Conservation (phyloP, 2,113 vertebrate genomes). For the Atractosteus spatula region DNA sequence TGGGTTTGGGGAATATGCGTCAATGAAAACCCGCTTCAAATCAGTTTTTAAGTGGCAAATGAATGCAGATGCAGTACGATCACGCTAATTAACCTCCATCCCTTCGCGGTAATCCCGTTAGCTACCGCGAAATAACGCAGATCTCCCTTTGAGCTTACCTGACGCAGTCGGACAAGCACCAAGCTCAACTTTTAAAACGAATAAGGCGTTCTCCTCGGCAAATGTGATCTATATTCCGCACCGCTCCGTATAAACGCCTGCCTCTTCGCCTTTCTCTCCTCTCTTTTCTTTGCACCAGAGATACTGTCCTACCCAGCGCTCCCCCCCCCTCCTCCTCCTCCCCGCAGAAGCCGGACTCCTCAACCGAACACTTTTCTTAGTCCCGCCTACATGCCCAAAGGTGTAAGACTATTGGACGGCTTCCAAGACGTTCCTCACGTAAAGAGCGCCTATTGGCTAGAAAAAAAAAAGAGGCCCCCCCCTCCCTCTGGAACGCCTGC, state of each 20-base stretch:
- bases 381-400: conserved; percentile 33
- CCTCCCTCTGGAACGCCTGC: conserved; percentile 33
- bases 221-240: conserved; percentile 25
- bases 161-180: conserved; percentile 32
- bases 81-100: conserved; percentile 47
- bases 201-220: conserved; percentile 25
- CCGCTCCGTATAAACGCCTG: conserved; percentile 27
- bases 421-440: background rate
- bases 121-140: conserved; percentile 30
- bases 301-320: conserved; percentile 36
- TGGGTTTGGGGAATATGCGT: no score
- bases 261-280: conserved; percentile 37
- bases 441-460: conserved; percentile 43
- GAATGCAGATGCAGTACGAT: conserved; percentile 30
- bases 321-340: conserved; percentile 45
- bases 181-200: conserved; percentile 19
- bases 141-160: conserved; percentile 43
- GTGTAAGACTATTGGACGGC: conserved; percentile 47
- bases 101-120: conserved; percentile 66
- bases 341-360: conserved; percentile 62
- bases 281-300: conserved; percentile 57
- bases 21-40: no score
- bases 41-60: no score
- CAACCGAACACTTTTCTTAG: conserved; percentile 34
- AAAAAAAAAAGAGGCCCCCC: background rate